Percentiles rank a stretch among this genome's conserved stretches.
Evolutionary conservation across 2,888 invertebrate species (phyloP).

Genomic region (Chaitophorus viminalis): DNA sequence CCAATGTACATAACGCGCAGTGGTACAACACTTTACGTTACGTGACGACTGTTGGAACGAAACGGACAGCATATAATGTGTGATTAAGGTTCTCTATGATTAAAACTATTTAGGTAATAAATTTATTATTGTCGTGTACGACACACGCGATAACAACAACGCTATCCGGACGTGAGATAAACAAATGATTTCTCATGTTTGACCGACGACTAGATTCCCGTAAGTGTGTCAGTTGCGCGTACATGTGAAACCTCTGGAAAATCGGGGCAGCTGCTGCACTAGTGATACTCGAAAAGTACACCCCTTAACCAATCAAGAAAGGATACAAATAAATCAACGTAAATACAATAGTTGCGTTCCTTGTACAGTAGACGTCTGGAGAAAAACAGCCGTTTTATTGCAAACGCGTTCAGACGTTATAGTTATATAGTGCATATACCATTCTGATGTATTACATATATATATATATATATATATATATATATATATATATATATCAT

Average conservation of each 20-base stretch:
- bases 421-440: neutral
- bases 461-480: neutral
- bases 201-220: neutral
- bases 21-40: too few relatives aligned
- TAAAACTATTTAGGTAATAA: too few relatives aligned
- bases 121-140: too few relatives aligned
- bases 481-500: neutral
- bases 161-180: too few relatives aligned
- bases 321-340: conserved; percentile 25
- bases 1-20: too few relatives aligned
- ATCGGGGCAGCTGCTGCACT: neutral
- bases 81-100: too few relatives aligned
- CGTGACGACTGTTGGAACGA: too few relatives aligned
- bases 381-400: conserved; percentile 9
- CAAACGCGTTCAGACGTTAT: neutral
- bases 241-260: neutral
- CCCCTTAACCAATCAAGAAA: conserved; percentile 25
- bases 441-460: neutral
- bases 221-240: neutral
- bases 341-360: conserved; percentile 6
- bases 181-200: neutral
- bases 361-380: neutral
- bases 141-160: too few relatives aligned
- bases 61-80: too few relatives aligned
- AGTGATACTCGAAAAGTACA: neutral